Evolutionary conservation across 2,888 invertebrate genomes (phyloP).

Genomic region (Drosophila greeni): DNA sequence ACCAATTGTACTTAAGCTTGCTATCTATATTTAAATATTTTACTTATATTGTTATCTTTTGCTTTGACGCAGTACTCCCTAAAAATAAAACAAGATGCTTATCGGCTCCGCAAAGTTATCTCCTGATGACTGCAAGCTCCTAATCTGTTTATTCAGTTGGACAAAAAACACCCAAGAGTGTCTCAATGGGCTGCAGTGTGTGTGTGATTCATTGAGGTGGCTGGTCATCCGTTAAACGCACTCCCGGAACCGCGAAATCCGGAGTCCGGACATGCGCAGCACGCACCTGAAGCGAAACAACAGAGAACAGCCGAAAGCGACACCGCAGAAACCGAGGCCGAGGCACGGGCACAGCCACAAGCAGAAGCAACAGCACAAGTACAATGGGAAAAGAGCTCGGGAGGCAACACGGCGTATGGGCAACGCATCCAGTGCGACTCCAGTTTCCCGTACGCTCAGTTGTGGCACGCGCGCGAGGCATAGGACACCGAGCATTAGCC

Average conservation of each 20-base stretch:
- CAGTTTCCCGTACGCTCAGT: slow-evolving; percentile 64
- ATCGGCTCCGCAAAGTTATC: slow-evolving; percentile 15
- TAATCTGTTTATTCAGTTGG: slow-evolving; percentile 6
- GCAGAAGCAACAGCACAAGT: slow-evolving; percentile 64
- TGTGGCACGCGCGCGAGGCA: slow-evolving; percentile 43
- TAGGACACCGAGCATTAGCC: slow-evolving; percentile 11
- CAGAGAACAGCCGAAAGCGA: slow-evolving; percentile 26
- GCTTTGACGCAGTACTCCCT: slow-evolving; percentile 24
- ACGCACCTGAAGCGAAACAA: slow-evolving; percentile 31
- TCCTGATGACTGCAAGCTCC: slow-evolving; percentile 13
- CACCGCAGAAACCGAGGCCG: slow-evolving; percentile 54
- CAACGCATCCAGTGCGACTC: slow-evolving; percentile 65
- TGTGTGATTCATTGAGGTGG: slow-evolving; percentile 32
- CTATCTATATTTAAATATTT: slow-evolving; percentile 1
- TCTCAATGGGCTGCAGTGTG: slow-evolving; percentile 9
- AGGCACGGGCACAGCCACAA: slow-evolving; percentile 60
- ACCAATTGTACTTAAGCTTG: neutral
- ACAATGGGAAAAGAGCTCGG: slow-evolving; percentile 46
- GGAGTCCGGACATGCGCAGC: slow-evolving; percentile 62
- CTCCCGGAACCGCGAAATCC: slow-evolving; percentile 35
- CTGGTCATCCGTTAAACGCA: slow-evolving; percentile 32
- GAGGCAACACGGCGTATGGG: slow-evolving; percentile 67
- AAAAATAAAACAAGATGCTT: slow-evolving; percentile 19
- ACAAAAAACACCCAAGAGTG: neutral
- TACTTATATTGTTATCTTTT: slow-evolving; percentile 15